Base-by-base conservation (phyloP, 2,113 vertebrate genomes). In the Chelonoidis abingdonii region DNA sequence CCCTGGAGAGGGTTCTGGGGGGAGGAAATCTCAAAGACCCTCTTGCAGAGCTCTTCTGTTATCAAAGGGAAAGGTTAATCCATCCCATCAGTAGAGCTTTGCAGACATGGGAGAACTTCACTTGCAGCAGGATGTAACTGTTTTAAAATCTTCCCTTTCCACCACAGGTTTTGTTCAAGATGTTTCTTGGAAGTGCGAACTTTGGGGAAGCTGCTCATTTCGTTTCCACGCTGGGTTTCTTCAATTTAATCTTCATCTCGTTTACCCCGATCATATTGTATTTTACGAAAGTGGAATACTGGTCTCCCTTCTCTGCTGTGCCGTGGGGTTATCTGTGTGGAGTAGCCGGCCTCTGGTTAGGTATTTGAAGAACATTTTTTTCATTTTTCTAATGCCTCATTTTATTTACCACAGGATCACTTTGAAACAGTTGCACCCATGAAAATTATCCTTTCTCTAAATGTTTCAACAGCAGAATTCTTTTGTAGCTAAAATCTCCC, bases 181-280 rank as follows among this genome's bases (percentile, higher is more conserved):
- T 99, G 99, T 99, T 99, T 92, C 99, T 99, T 1, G 99, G 99
- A 95, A 99, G 99, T 80, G 99, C 99, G 57, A 99, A 99, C 98
- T 99, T 99, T 0, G 99, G 99, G 47, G 99, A 99, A 93, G 99
- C 99, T 0, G 99, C 99, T 69, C 99, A 99, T 97, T 99, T 99
- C 59, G 98, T 99, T 89, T 99, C 99, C 54, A 99, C 99, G 1
- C 98, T 99, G 98, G 99, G 99, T 62, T 99, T 99, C 98, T 99
- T 99, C 98, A 99, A 99, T 94, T 98, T 99, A 89, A 98, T 99
- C 97, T 99, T 99, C 98, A 99, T 99, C 98, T 99, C 99, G 41
- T 99, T 99, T 75, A 99, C 99, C 80, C 99, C 99, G 0, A 98
- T 99, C 95, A 99, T 99, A 93, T 98, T 99, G 86, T 99, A 99